Base-by-base conservation (phyloP, 2,888 invertebrate species). In the Dasypolia templi region DNA sequence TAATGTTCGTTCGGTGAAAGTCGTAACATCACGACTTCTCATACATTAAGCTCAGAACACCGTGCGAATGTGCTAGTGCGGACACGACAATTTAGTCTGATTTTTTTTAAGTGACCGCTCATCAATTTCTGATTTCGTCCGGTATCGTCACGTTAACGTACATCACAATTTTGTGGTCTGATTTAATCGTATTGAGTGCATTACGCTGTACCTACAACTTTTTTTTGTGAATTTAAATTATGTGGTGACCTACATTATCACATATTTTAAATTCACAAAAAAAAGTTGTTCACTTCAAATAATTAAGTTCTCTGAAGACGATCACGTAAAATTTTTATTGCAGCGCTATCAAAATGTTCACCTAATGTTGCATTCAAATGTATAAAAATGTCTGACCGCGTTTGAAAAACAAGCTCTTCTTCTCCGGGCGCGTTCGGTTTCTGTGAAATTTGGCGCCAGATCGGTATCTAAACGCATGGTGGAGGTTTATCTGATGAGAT, bases 371-470 rank as follows among this genome's bases (percentile, higher is more conserved):
- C 46, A 75, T 61, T 73, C 58, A 72, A 72, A 80, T 44, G 59
- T 73, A 74, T 83, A 83, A 76, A 86, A 76, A 78, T 55, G 65
- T 73, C 68, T 65, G 71, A 32, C 55, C 35, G 39, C 83, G 78
- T 89, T 91, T 88, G 83, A 89, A 92, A 90, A 89, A 82, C 74
- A 73, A 68, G 69, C 59, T 85, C 81, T 88, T 90, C 87, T 83
- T 83, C 87, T 81, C 82, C 83, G 72, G 81, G 77, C 80, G 88
- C 87, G 86, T 90, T 91, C 77, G 84, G 90, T 89, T 94, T 94
- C 95, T 93, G 94, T 95, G 94, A 95, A 94, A 94, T 95, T 95
- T 94, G 95, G 95, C 94, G 94, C 94, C 94, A 93, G 95, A 95
- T 94, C 85, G 65, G 85, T 93, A 95, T 95, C 95, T 88, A 77